Base-by-base conservation (phyloP, 2,797 vertebrate genomes). In the Darevskia nairensis region DNA sequence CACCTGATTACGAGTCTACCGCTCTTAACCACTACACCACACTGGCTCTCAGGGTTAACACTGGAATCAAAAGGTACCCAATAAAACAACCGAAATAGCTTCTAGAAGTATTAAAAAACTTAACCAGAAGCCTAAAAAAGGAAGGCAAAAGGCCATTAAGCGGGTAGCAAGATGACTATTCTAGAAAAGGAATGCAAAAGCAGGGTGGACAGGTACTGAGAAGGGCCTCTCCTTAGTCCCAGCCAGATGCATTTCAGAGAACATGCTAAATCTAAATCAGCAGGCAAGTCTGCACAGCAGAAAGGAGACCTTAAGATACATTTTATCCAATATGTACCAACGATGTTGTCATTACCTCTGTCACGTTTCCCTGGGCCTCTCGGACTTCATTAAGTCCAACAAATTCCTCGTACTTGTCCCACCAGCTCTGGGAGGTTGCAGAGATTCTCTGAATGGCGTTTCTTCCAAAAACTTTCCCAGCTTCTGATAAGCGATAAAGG, bases 361-460 rank as follows among this genome's bases (percentile, higher is more conserved):
- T 97, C 91, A 99, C 99, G 0, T 98, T 98, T 44, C 97, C 96
- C 96, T 99, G 99, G 83, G 99, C 99, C 39, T 96, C 96, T 44
- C 97, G 97, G 90, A 99, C 98, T 93, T 99, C 99, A 39, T 94
- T 98, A 72, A 99, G 96, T 66, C 99, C 99, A 0, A 99, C 98
- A 94, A 99, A 99, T 95, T 98, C 98, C 92, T 99, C 99, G 0
- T 99, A 99, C 94, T 95, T 97, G 85, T 94, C 97, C 98, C 98
- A 99, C 98, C 98, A 99, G 80, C 93, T 96, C 95, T 96, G 98
- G 88, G 97, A 95, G 0, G 97, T 95, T 74, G 96, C 93, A 5
- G 96, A 94, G 0, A 96, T 93, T 2, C 91, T 94, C 59, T 97
- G 96, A 61, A 96, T 91, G 0, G 98, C 95, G 90, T 90, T 97